Base-by-base conservation (phyloP, 2,113 vertebrate species). In the Brachirus orientalis region DNA sequence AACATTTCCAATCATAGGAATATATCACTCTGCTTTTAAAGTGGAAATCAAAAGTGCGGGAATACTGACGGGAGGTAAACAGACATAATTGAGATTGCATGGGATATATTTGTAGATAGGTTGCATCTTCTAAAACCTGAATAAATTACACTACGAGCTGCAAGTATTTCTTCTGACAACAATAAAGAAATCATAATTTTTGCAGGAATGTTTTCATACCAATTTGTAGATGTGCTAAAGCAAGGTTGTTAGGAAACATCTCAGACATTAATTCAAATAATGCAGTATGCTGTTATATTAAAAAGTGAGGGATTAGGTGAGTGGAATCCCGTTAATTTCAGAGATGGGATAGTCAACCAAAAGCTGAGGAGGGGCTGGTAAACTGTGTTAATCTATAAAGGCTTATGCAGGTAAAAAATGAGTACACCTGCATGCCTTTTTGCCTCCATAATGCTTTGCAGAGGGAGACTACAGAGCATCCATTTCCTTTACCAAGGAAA, bases 1-100 rank as follows among this genome's bases (percentile, higher is more conserved):
- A 92, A 93, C 85, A 89, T 90, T 89, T 86, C 86, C 89, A 91
- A 92, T 92, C 89, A 86, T 75, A 64, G 72, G 74, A 75, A 77
- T 82, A 82, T 82, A 89, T 90, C 86, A 73, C 61, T 71, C 71
- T 85, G 82, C 84, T 89, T 92, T 92, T 90, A 74, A 92, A 92
- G 83, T 91, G 85, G 82, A 89, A 91, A 93, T 92, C 81, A 88
- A 88, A 92, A 85, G 86, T 84, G 62, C 74, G 71, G 75, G 82
- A 88, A 91, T 76, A 67, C 66, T 79, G 53, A 68, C 20, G 1
- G 52, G 52, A 10, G 35, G 41, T 72, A 87, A 74, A 79, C 65
- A 64, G 65, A 61, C 86, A 68, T 87, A 28, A 28, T 92, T 91
- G 83, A 86, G 83, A 90, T 84, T 53, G 80, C 72, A 52, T 68